Evolutionary conservation across 1,140 invertebrate genomes (phyloP).

Genomic region (Saccostrea echinata): DNA sequence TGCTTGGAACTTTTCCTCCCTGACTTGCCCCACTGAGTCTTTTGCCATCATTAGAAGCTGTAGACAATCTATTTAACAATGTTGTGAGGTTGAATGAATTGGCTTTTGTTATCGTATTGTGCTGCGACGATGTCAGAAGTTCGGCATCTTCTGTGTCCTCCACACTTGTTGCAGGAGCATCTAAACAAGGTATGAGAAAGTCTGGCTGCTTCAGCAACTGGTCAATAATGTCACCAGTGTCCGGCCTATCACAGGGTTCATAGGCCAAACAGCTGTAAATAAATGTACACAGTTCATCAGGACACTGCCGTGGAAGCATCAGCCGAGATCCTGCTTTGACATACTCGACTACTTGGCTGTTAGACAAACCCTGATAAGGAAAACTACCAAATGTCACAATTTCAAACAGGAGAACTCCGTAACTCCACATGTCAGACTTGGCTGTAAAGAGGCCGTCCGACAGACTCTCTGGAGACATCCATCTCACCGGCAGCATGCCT

Average conservation of each 20-base stretch:
- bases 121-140: constrained; percentile 68
- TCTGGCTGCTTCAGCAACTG: constrained; percentile 88
- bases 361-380: constrained; percentile 92
- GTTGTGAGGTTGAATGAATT: constrained; percentile 57
- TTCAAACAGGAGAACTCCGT: constrained; percentile 95
- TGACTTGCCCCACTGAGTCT: constrained; percentile 59
- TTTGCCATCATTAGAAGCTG: constrained; percentile 65
- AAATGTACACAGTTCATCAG: constrained; percentile 88
- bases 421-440: constrained; percentile 96
- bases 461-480: constrained; percentile 96
- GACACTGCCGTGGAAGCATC: constrained; percentile 87
- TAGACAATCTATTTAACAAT: constrained; percentile 61
- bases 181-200: constrained; percentile 89
- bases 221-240: constrained; percentile 89
- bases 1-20: constrained; percentile 52
- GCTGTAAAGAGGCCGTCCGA: constrained; percentile 93
- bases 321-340: constrained; percentile 88
- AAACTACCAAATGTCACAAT: constrained; percentile 87
- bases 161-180: constrained; percentile 87
- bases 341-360: constrained; percentile 90
- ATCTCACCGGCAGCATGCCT: constrained; percentile 87
- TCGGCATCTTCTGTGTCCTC: constrained; percentile 83
- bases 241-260: constrained; percentile 86
- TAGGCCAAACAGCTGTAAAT: constrained; percentile 89
- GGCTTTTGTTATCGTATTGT: constrained; percentile 65